phyloP scores from a whole-genome alignment of 2,797 vertebrate genomes.

The Gorsachius magnificus region DNA sequence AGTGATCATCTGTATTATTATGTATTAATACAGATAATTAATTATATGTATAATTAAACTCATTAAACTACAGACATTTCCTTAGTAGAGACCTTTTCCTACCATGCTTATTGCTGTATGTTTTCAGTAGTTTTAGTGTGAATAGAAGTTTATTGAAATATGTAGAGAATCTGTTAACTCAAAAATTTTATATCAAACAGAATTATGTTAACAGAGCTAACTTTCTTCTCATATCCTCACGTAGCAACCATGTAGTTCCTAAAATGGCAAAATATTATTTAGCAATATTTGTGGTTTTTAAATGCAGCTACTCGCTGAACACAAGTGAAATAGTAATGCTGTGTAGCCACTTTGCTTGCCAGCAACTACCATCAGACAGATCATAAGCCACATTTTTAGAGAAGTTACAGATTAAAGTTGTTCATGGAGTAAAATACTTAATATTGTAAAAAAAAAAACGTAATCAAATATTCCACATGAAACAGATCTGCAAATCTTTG shows the following conservation, averaged over 20 bases:
- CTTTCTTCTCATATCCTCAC: neutral
- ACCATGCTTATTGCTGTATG: neutral
- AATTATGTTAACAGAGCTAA: neutral
- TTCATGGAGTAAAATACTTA: neutral
- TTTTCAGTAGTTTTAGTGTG: neutral
- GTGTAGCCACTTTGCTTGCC: neutral
- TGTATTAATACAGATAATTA: neutral
- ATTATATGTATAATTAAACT: neutral
- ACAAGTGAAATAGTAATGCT: neutral
- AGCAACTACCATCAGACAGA: neutral
- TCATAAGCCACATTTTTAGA: neutral
- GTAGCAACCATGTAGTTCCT: neutral
- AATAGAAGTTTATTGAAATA: neutral
- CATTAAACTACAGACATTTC: neutral
- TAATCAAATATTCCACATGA: neutral
- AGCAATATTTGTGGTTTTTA: neutral
- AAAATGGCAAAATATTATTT: neutral
- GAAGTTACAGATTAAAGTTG: neutral
- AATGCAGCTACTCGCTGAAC: neutral
- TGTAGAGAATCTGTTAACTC: neutral
- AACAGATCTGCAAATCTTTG: accelerated
- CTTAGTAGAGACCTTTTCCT: neutral
- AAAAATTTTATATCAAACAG: neutral
- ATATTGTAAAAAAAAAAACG: neutral
- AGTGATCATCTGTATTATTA: neutral